Evolutionary conservation across 1,140 invertebrate species (phyloP).

Genomic region (Riptortus pedestris): DNA sequence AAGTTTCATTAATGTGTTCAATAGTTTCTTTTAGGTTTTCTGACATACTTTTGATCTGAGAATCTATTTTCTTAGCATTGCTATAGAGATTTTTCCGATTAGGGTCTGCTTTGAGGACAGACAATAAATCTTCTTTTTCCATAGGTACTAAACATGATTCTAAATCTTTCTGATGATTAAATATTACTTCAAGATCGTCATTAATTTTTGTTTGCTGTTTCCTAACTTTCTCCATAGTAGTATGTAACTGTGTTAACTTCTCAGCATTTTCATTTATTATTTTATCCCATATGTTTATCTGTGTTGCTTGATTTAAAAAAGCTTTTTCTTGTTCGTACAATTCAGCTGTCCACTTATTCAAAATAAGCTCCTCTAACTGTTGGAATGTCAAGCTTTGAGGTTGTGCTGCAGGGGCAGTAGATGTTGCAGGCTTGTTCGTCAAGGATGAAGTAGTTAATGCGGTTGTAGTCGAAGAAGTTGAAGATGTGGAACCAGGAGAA

Average conservation of each 20-base stretch:
- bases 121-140: slow-evolving; percentile 61
- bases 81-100: slow-evolving; percentile 80
- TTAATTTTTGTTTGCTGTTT: slow-evolving; percentile 83
- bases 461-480: not conserved
- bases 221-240: slow-evolving; percentile 34
- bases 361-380: slow-evolving; percentile 74
- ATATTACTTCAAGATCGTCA: slow-evolving; percentile 87
- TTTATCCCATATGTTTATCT: slow-evolving; percentile 90
- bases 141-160: slow-evolving; percentile 76
- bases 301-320: slow-evolving; percentile 86
- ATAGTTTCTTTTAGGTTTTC: slow-evolving; percentile 88
- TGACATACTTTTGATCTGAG: slow-evolving; percentile 85
- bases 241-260: slow-evolving; percentile 47
- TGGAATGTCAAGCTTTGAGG: slow-evolving; percentile 55
- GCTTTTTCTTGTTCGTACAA: slow-evolving; percentile 86
- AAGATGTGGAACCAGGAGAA: not conserved
- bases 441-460: not conserved
- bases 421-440: not conserved
- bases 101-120: slow-evolving; percentile 63
- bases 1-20: slow-evolving; percentile 83
- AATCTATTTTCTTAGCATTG: slow-evolving; percentile 80
- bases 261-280: slow-evolving; percentile 82
- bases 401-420: not conserved
- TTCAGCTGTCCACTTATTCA: slow-evolving; percentile 92
- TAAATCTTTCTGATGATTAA: slow-evolving; percentile 83